A percentile compares a stretch with the other conserved stretches of the same genome.
Conservation (phyloP, 2,797 vertebrate genomes). For the Uromys caudimaculatus region DNA sequence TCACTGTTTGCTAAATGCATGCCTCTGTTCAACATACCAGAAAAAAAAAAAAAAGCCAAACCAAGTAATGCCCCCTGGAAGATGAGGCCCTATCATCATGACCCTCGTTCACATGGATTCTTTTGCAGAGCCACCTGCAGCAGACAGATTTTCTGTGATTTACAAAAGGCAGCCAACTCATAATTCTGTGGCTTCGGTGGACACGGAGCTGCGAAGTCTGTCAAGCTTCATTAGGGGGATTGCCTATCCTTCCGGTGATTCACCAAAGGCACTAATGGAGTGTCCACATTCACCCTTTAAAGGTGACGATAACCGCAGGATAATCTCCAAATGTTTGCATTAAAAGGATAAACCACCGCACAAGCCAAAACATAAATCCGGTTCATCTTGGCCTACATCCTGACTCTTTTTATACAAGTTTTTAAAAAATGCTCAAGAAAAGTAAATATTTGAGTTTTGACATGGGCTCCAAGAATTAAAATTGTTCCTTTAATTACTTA, state of each 20-base stretch:
- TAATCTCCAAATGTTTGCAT: slow-evolving; percentile 55
- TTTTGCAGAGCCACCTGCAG: not conserved
- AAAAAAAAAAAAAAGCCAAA: slow-evolving; percentile 16
- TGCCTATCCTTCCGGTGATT: not conserved
- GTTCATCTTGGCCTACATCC: not conserved
- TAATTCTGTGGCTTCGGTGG: slow-evolving; percentile 21
- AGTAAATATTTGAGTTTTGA: slow-evolving; percentile 38
- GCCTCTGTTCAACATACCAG: not conserved
- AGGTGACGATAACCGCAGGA: not conserved
- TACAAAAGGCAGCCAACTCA: slow-evolving; percentile 36
- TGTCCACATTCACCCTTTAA: slow-evolving; percentile 25
- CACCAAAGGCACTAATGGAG: slow-evolving; percentile 14
- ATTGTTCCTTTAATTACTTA: slow-evolving; percentile 47
- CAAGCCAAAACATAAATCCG: not conserved
- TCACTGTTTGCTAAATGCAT: not conserved
- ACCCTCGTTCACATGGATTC: not conserved
- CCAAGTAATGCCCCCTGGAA: not conserved
- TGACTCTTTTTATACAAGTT: not conserved
- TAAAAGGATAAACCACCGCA: slow-evolving; percentile 43
- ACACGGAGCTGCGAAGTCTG: not conserved
- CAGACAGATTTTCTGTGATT: slow-evolving; percentile 60
- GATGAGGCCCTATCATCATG: not conserved
- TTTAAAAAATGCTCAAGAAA: slow-evolving; percentile 14
- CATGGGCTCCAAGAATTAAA: slow-evolving; percentile 51
- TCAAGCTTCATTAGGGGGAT: slow-evolving; percentile 28